Percentiles rank a stretch among this genome's conserved stretches.
Evolutionary conservation across 2,113 vertebrate species (phyloP).

Genomic region (Bagarius yarrelli): DNA sequence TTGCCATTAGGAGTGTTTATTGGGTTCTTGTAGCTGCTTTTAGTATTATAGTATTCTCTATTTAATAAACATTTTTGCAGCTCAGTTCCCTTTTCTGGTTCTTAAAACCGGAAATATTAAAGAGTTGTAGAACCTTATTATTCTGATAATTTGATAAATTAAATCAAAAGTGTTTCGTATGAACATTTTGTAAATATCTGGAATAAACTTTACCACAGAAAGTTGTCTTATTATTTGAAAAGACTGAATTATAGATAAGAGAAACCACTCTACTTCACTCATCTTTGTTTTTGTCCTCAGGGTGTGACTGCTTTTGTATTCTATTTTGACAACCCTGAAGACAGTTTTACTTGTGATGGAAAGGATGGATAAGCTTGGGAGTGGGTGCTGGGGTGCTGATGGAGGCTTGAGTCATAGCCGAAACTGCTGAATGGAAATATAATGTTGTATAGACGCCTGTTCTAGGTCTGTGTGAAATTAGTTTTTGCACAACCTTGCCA

Average conservation of each 20-base stretch:
- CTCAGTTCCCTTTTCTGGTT: too few relatives aligned
- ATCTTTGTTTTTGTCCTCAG: constrained; percentile 7
- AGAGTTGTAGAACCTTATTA: neutral
- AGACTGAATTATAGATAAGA: neutral
- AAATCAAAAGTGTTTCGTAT: neutral
- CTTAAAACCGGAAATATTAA: neutral
- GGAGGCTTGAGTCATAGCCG: constrained; percentile 1
- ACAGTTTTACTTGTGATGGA: constrained; percentile 7
- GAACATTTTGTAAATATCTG: neutral
- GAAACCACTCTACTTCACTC: constrained; percentile 3
- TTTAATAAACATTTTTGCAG: too few relatives aligned
- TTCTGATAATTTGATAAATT: neutral
- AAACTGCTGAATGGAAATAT: constrained; percentile 13
- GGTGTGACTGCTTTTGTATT: constrained; percentile 24
- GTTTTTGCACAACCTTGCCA: constrained; percentile 50
- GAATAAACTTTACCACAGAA: neutral
- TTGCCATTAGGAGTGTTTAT: neutral
- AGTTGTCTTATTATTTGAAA: neutral
- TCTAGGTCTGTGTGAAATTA: constrained; percentile 43
- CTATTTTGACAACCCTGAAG: neutral
- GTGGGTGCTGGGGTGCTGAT: neutral
- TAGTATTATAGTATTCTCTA: neutral
- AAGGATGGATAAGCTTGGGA: constrained; percentile 19
- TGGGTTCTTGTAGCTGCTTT: neutral
- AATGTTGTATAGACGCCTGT: constrained; percentile 21